Conservation (phyloP, 2,113 vertebrate genomes). For the Pseudorhombus dupliciocellatus region DNA sequence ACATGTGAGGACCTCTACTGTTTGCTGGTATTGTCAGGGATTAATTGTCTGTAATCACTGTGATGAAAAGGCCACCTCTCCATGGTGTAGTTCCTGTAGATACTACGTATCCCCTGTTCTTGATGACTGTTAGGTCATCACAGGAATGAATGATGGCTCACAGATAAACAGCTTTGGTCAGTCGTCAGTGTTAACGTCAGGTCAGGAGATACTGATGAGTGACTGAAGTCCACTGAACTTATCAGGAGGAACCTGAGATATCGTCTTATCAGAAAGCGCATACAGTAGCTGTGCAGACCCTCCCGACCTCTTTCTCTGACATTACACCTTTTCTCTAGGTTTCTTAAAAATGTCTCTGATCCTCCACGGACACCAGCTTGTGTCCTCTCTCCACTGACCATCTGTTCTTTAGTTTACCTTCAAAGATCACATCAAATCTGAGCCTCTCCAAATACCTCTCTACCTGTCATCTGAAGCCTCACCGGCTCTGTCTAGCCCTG, state of each 20-base stretch:
- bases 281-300: background rate
- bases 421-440: background rate
- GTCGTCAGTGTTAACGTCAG: background rate
- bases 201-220: background rate
- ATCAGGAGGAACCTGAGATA: background rate
- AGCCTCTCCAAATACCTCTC: background rate
- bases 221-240: background rate
- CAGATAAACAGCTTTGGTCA: background rate
- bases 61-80: too few relatives aligned
- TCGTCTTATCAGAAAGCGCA: background rate
- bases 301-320: background rate
- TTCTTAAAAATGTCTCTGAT: background rate
- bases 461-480: background rate
- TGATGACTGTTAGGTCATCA: background rate
- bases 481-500: constrained; percentile 3
- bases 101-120: too few relatives aligned
- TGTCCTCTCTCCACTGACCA: background rate
- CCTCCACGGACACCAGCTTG: background rate
- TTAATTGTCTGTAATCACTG: too few relatives aligned
- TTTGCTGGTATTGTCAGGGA: background rate
- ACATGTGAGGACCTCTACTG: background rate
- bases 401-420: constrained; percentile 19
- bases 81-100: too few relatives aligned
- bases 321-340: background rate
- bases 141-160: background rate